phyloP scores from a whole-genome alignment of 2,113 vertebrate genomes.

The Motacilla alba region DNA sequence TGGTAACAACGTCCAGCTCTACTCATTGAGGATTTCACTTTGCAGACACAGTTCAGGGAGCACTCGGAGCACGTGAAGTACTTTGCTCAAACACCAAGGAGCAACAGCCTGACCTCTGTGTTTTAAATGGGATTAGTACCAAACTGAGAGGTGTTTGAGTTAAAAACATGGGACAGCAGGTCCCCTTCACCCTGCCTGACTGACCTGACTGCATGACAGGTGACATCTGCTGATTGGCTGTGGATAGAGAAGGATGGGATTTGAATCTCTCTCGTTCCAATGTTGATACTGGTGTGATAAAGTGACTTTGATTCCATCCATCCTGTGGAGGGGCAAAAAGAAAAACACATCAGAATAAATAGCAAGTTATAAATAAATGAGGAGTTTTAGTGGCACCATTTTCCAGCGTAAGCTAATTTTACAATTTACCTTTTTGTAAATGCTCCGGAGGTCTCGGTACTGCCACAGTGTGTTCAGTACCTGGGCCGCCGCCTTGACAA shows the following conservation, averaged over 20 bases:
- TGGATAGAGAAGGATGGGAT: slow-evolving; percentile 90
- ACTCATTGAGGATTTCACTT: not conserved
- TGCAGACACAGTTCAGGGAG: not conserved
- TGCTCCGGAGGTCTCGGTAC: slow-evolving; percentile 94
- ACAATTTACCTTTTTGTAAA: slow-evolving; percentile 94
- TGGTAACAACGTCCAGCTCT: not conserved
- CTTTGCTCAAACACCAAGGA: not conserved
- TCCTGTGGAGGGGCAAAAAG: slow-evolving; percentile 75
- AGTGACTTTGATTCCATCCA: slow-evolving; percentile 98
- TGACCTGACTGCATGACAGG: slow-evolving; percentile 92
- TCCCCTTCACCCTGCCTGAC: not conserved
- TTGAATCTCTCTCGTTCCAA: slow-evolving; percentile 93
- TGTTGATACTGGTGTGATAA: slow-evolving; percentile 95
- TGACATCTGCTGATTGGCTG: slow-evolving; percentile 90
- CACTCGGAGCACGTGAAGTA: fast-evolving
- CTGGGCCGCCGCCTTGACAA: slow-evolving; percentile 96
- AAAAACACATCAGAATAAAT: not conserved
- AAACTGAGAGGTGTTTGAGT: not conserved
- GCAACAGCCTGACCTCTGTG: too few species aligned
- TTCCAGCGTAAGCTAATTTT: not conserved
- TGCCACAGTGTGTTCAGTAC: slow-evolving; percentile 97
- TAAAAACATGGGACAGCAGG: not conserved
- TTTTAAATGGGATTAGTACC: not conserved
- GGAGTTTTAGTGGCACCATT: not conserved
- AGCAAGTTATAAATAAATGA: not conserved